Evolutionary conservation across 2,888 invertebrate species (phyloP).

Genomic region (Beris morrisii): DNA sequence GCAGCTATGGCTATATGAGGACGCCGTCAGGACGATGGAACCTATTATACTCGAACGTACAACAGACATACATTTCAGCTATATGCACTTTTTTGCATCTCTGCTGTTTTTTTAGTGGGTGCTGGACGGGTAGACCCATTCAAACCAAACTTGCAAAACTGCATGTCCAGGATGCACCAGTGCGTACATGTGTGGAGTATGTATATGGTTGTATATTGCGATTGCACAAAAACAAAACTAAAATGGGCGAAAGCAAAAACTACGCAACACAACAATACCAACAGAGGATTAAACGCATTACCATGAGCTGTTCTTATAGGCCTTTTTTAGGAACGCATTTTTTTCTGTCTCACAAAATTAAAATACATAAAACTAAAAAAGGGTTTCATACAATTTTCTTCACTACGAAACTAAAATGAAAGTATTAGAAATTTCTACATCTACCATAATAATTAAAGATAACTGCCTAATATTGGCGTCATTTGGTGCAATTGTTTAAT

Average conservation of each 20-base stretch:
- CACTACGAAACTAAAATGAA: too few species aligned
- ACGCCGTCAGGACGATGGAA: constrained; percentile 6
- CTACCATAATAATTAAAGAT: too few species aligned
- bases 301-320: background rate
- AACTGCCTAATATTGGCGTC: too few species aligned
- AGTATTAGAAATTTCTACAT: too few species aligned
- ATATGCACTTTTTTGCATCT: constrained; percentile 16
- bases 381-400: too few species aligned
- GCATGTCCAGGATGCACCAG: constrained; percentile 16
- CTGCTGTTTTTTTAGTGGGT: constrained; percentile 24
- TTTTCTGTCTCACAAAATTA: too few species aligned
- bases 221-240: constrained; percentile 26
- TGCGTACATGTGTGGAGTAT: constrained; percentile 16
- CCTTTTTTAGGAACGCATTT: background rate
- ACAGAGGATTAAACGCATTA: background rate
- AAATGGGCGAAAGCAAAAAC: constrained; percentile 18
- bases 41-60: constrained; percentile 11
- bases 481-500: too few species aligned
- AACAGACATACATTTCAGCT: constrained; percentile 15
- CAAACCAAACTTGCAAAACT: constrained; percentile 25
- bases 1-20: constrained; percentile 6
- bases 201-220: background rate
- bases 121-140: constrained; percentile 9
- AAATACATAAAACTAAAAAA: too few species aligned
- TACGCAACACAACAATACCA: background rate